phyloP scores from a whole-genome alignment of 2,113 vertebrate genomes.

The Cyanocitta stelleri region DNA sequence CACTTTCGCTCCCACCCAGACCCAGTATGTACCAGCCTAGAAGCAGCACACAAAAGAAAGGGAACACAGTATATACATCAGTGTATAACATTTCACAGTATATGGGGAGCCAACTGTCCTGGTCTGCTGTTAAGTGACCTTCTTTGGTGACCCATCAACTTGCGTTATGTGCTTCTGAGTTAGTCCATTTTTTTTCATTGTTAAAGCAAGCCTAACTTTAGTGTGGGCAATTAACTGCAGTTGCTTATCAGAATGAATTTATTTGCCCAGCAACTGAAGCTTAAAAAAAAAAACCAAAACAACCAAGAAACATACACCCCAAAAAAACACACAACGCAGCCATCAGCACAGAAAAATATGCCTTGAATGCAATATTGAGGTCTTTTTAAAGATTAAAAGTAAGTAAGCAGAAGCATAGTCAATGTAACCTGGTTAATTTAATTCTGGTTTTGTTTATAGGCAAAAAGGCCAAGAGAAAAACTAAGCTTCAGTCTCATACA shows the following conservation, averaged over 20 bases:
- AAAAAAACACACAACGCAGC: background rate
- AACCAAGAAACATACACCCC: too few species aligned
- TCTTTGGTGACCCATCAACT: background rate
- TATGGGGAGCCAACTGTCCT: background rate
- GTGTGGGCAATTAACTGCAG: background rate
- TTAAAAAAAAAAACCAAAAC: background rate
- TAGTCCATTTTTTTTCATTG: background rate
- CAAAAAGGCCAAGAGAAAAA: background rate
- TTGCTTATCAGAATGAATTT: background rate
- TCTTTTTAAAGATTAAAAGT: background rate
- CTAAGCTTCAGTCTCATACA: background rate
- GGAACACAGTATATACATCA: rapidly evolving
- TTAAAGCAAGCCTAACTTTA: background rate
- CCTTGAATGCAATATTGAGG: background rate
- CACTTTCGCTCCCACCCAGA: background rate
- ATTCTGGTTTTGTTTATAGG: background rate
- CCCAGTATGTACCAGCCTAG: background rate
- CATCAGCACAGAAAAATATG: background rate
- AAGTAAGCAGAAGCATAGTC: background rate
- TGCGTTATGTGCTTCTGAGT: background rate
- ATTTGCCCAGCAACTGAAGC: background rate
- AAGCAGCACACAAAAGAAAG: background rate
- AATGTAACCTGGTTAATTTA: background rate
- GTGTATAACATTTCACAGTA: rapidly evolving
- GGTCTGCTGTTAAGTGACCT: background rate